phyloP scores from a whole-genome alignment of 2,888 invertebrate species.

The Drosophila neutralis region DNA sequence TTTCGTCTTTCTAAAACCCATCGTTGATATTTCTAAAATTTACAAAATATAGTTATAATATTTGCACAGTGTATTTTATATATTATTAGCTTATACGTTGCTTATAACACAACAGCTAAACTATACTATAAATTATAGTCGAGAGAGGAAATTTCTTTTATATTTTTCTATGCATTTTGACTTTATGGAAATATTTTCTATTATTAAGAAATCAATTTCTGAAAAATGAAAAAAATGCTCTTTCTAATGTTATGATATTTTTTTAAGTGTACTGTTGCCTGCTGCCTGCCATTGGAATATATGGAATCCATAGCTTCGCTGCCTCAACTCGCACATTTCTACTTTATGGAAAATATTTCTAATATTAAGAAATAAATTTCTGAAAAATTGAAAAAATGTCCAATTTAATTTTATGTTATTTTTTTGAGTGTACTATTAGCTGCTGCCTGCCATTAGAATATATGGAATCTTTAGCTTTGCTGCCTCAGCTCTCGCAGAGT shows the following conservation, averaged over 20 bases:
- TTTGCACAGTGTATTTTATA: no score
- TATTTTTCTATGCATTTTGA: not conserved
- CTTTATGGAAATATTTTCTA: not conserved
- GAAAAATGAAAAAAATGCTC: not conserved
- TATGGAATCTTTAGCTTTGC: not conserved
- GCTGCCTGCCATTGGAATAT: conserved; percentile 12
- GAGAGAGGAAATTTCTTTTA: not conserved
- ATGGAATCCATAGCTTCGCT: not conserved
- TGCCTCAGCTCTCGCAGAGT: not conserved
- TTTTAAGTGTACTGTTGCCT: not conserved
- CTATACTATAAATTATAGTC: not conserved
- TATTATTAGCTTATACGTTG: no score
- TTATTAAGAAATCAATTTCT: not conserved
- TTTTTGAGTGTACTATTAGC: not conserved
- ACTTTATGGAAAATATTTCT: not conserved
- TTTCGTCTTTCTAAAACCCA: not conserved
- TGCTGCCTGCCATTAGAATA: conserved; percentile 12
- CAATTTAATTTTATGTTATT: not conserved
- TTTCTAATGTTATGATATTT: not conserved
- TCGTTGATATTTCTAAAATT: fast-evolving
- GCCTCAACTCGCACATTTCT: not conserved
- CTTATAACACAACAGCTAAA: not conserved
- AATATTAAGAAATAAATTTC: not conserved
- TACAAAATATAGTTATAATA: not conserved
- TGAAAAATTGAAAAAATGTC: not conserved